phyloP scores from a whole-genome alignment of 2,113 vertebrate species.

The Onychorhynchus coronatus region DNA sequence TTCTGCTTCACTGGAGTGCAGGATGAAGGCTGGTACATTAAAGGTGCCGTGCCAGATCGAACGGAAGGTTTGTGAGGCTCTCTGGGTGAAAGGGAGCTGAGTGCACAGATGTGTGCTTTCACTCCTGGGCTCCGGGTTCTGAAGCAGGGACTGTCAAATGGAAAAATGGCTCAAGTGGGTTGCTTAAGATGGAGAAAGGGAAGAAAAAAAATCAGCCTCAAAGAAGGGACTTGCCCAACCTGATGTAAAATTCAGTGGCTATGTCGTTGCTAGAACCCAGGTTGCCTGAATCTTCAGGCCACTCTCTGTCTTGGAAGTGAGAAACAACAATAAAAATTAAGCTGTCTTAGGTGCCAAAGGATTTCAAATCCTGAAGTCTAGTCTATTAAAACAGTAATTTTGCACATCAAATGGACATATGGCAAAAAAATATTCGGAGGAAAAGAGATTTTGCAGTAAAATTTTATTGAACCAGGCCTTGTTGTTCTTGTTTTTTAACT shows the following conservation, averaged over 20 bases:
- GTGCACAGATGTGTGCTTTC: neutral
- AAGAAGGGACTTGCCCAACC: neutral
- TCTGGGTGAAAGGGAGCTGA: neutral
- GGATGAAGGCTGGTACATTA: neutral
- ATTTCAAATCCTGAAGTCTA: neutral
- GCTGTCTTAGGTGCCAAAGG: rapidly evolving
- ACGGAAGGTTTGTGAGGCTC: neutral
- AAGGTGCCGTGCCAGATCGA: neutral
- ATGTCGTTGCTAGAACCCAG: neutral
- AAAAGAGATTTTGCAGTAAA: neutral
- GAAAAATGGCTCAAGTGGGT: neutral
- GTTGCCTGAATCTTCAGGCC: neutral
- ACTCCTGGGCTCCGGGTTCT: neutral
- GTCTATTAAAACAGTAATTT: neutral
- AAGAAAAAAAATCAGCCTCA: neutral
- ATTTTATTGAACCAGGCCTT: neutral
- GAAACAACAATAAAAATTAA: neutral
- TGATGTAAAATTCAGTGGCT: neutral
- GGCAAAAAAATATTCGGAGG: neutral
- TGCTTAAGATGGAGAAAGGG: neutral
- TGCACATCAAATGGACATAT: neutral
- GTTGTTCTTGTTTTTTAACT: neutral
- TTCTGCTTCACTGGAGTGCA: neutral
- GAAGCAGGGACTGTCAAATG: neutral
- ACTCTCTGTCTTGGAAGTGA: neutral